Evolutionary conservation across 53 echinoderm and acorn worm genomes (phyloP), one percentile per base, ranked within the genome.

Genomic region (Echinarachnius parma): DNA sequence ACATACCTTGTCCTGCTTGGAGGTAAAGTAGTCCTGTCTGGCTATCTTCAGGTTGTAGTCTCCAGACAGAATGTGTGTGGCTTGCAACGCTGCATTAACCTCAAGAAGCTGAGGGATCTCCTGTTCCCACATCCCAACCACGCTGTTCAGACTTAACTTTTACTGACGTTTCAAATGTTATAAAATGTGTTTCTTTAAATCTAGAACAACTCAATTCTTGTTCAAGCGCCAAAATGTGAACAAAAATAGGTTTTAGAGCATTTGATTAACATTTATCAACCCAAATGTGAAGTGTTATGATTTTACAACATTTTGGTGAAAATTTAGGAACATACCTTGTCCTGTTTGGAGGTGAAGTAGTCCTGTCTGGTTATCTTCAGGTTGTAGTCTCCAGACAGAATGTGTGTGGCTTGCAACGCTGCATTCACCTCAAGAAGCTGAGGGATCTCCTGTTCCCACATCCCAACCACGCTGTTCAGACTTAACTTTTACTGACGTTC

Each of bases 11-110:
- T 95, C 87, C 61, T 95, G 95, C 65, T 91, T 90, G 29, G 87
- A 95, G 0, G 90, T 95, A 37, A 95, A 95, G 59, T 95, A 95
- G 32, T 95, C 91, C 34, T 95, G 95, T 28, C 95, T 84, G 58
- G 87, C 79, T 26, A 95, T 84, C 80, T 95, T 90, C 4, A 95
- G 81, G 59, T 91, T 87, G 60, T 95, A 95, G 60, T 95, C 95
- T n/a, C 95, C 95, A 61, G 75, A 79, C 53, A 95, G 72, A 16
- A 95, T 82, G 22, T 75, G 75, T 10, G 90, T 91, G 30, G 87
- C 84, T 49, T 91, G 96, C 18, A 95, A 49, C 25, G 78, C 77
- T 18, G 82, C 82, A 60, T 87, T 95, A 55, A 81, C 82, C 26
- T 85, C 75, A 26, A 91, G 66, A 59, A 91, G 55, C 8, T 83